A percentile compares a stretch with the other conserved stretches of the same genome.
Conservation (phyloP, 1,140 invertebrate species). For the Drosophila insularis region DNA sequence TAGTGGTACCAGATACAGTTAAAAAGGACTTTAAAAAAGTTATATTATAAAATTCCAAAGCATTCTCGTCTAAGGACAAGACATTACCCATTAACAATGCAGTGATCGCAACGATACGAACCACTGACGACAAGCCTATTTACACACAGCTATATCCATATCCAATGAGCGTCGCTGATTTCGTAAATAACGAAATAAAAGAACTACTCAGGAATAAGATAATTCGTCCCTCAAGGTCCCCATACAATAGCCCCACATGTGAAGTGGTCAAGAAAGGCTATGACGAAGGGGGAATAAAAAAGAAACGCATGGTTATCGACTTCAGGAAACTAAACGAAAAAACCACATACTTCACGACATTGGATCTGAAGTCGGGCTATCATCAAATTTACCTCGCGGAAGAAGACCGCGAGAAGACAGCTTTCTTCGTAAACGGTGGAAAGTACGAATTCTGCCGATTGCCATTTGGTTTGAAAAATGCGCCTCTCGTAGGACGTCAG, state of each 20-base stretch:
- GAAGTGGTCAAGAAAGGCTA: neutral
- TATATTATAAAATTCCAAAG: too few species aligned
- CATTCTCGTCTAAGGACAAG: too few species aligned
- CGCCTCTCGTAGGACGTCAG: too few species aligned
- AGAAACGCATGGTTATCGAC: neutral
- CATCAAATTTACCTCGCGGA: conserved; percentile 1
- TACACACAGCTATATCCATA: neutral
- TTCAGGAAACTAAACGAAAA: neutral
- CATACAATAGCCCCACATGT: neutral
- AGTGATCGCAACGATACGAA: neutral
- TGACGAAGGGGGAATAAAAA: neutral
- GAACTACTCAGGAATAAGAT: neutral
- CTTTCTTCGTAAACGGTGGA: conserved; percentile 5
- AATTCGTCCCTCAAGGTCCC: neutral
- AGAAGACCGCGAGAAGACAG: neutral
- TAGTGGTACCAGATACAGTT: conserved; percentile 7
- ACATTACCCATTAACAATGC: too few species aligned
- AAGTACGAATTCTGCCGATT: neutral
- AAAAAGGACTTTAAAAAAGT: conserved; percentile 14
- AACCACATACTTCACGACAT: conserved; percentile 1
- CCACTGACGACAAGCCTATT: neutral
- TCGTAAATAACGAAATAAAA: neutral
- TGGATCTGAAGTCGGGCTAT: neutral
- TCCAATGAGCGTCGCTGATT: neutral
- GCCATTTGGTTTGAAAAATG: neutral